Percentiles rank a stretch among this genome's conserved stretches.
Evolutionary conservation across 2,888 invertebrate genomes (phyloP).

Genomic region (Cabera pusaria): DNA sequence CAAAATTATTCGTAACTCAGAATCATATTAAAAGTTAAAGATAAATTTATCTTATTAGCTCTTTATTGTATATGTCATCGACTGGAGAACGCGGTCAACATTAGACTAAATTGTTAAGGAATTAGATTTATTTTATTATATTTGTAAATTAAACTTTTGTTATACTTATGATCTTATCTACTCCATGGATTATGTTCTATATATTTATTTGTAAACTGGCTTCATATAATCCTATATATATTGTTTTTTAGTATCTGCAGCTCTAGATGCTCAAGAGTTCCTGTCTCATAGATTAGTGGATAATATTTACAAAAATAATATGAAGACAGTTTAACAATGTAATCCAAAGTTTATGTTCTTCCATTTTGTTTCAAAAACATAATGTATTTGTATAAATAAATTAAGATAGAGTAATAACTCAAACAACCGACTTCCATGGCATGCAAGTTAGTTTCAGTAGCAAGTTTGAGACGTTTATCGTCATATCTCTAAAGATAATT

Average conservation of each 20-base stretch:
- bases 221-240: background rate
- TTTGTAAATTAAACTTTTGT: constrained; percentile 9
- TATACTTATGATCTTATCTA: constrained; percentile 1
- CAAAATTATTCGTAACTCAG: too few relatives aligned
- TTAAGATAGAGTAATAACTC: too few relatives aligned
- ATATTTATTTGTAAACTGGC: constrained; percentile 13
- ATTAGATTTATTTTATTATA: constrained; percentile 18
- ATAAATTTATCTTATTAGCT: too few relatives aligned
- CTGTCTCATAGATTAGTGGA: background rate
- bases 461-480: too few relatives aligned
- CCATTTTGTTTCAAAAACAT: constrained; percentile 35
- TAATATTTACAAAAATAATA: constrained; percentile 2
- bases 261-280: constrained; percentile 1
- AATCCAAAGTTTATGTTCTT: constrained; percentile 37
- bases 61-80: too few relatives aligned
- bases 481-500: too few relatives aligned
- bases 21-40: too few relatives aligned
- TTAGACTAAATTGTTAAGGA: constrained; percentile 17
- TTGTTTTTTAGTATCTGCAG: constrained; percentile 3
- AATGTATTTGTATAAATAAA: constrained; percentile 9
- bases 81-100: constrained; percentile 11
- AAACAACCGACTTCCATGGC: too few relatives aligned
- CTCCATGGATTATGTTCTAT: too few relatives aligned
- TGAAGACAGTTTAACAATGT: constrained; percentile 21
- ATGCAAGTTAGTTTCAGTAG: too few relatives aligned